These are phyloP conservation scores for Caenorhabditis zanzibari DNA, from an alignment of 2,888 invertebrate genomes.

Conservation along the genomic window DNA sequence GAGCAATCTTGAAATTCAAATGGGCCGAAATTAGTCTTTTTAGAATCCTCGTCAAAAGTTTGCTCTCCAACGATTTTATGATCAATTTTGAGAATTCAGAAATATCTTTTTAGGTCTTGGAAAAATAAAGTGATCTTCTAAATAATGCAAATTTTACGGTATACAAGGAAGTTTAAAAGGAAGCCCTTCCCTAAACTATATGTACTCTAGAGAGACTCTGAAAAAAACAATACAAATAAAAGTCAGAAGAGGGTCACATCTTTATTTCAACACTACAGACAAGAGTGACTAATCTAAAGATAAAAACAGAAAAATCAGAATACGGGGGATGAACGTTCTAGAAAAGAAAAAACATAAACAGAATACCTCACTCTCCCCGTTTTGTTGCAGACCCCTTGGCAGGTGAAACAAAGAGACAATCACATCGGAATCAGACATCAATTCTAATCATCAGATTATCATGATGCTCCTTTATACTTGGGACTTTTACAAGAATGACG, in stretches of 20 bases:
- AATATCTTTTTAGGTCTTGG: too few relatives aligned
- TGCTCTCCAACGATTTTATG: too few relatives aligned
- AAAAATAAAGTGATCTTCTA: too few relatives aligned
- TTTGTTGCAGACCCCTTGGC: not conserved
- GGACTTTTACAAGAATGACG: not conserved
- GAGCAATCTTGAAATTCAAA: too few relatives aligned
- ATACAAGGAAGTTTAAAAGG: not conserved
- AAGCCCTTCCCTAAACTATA: not conserved
- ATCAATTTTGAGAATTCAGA: too few relatives aligned
- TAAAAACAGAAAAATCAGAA: not conserved
- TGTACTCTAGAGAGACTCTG: not conserved
- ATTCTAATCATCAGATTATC: not conserved
- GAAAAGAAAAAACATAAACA: not conserved
- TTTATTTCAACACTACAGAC: not conserved
- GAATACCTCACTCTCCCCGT: not conserved
- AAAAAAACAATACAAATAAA: not conserved
- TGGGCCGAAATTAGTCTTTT: too few relatives aligned
- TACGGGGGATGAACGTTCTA: not conserved
- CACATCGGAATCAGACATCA: conserved; percentile 4
- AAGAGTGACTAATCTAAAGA: not conserved
- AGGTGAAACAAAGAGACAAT: not conserved
- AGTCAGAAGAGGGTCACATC: not conserved
- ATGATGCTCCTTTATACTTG: not conserved
- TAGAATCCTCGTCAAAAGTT: too few relatives aligned
- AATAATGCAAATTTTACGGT: too few relatives aligned